These are phyloP conservation scores for Dreissena rostriformis DNA, from an alignment of 1,140 invertebrate species.

Conservation along the genomic window DNA sequence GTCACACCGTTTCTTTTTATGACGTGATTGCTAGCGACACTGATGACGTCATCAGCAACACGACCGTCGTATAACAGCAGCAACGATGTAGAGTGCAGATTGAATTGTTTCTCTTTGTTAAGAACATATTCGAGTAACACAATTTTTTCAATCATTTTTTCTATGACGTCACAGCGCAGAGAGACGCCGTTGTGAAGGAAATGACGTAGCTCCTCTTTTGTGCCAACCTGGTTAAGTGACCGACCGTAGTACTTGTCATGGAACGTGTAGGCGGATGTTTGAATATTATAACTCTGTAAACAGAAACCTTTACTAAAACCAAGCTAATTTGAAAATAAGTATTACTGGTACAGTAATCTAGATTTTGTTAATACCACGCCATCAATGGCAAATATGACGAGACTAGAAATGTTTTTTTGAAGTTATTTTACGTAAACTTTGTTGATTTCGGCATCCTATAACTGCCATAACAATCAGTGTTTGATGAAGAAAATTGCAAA, in stretches of 20 bases:
- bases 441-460: too few species aligned
- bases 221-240: neutral
- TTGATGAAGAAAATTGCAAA: too few species aligned
- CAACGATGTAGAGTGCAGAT: constrained; percentile 34
- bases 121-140: constrained; percentile 4
- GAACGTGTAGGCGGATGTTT: constrained; percentile 1
- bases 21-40: neutral
- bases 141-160: constrained; percentile 11
- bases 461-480: too few species aligned
- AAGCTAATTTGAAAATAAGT: neutral
- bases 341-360: neutral
- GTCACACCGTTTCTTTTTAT: neutral
- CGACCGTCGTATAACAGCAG: constrained; percentile 37
- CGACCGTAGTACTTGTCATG: constrained; percentile 51
- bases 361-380: neutral
- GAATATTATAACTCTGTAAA: constrained; percentile 26
- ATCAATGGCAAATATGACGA: neutral
- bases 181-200: constrained; percentile 48
- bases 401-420: neutral
- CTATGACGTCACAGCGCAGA: constrained; percentile 16
- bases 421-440: neutral
- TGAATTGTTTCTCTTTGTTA: constrained; percentile 4
- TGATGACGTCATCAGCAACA: neutral
- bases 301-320: neutral
- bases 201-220: constrained; percentile 18